These are phyloP conservation scores for Isaurus tuberculatus DNA, from an alignment of 92 coral and sea anemone species.

Conservation along the genomic window DNA sequence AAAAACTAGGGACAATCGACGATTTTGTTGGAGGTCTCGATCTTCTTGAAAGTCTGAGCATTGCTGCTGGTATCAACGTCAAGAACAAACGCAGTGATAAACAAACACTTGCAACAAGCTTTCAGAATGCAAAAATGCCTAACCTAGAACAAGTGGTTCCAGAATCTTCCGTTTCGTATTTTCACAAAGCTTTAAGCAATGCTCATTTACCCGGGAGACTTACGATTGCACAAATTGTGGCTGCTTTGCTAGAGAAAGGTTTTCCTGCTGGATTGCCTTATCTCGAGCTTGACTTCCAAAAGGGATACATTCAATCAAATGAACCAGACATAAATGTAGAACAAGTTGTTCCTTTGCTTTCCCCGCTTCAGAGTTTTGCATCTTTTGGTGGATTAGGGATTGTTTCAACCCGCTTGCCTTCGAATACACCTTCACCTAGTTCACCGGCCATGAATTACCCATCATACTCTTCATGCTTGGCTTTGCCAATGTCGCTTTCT, in stretches of 20 bases:
- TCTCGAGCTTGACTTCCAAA: constrained; percentile 59
- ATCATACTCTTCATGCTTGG: constrained; percentile 55
- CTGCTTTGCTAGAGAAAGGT: constrained; percentile 71
- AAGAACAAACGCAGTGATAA: constrained; percentile 90
- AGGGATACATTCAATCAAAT: not conserved
- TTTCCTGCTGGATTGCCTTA: constrained; percentile 73
- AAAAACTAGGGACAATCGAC: constrained; percentile 70
- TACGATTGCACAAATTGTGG: constrained; percentile 72
- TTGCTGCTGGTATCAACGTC: constrained; percentile 92
- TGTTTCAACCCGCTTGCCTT: constrained; percentile 80
- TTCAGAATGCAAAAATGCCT: constrained; percentile 54
- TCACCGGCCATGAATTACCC: constrained; percentile 30
- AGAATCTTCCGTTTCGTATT: constrained; percentile 49
- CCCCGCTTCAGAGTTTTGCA: constrained; percentile 86
- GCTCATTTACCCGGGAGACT: constrained; percentile 67
- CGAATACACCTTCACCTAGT: constrained; percentile 57
- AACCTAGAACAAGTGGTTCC: constrained; percentile 52
- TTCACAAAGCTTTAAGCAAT: constrained; percentile 69
- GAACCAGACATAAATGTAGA: constrained; percentile 2
- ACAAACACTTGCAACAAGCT: constrained; percentile 34
- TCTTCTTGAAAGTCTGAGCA: constrained; percentile 64
- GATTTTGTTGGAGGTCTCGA: constrained; percentile 77
- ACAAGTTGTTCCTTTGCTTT: constrained; percentile 56
- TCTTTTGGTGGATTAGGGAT: constrained; percentile 85
- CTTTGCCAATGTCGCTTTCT: constrained; percentile 79